Percentiles rank a stretch among this genome's conserved stretches.
phyloP scores from a whole-genome alignment of 2,113 vertebrate species.

The Mohoua ochrocephala region DNA sequence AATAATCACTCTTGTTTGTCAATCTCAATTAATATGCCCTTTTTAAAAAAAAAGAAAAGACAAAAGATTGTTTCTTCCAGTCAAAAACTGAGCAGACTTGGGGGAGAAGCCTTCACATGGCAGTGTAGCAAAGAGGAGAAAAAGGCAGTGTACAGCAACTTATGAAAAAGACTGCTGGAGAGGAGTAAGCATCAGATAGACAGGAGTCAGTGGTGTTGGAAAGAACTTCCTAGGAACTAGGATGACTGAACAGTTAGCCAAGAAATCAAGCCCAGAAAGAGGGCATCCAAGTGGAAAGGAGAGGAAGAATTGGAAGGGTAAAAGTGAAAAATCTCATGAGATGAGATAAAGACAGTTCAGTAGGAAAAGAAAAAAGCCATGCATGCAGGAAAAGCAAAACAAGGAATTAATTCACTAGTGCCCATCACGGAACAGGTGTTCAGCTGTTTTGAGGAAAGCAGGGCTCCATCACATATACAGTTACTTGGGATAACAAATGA shows the following conservation, averaged over 20 bases:
- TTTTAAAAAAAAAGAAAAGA: background rate
- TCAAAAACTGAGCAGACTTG: background rate
- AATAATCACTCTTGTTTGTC: background rate
- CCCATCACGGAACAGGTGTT: background rate
- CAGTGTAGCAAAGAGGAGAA: background rate
- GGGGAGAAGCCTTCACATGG: accelerated
- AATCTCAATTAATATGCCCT: background rate
- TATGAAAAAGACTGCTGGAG: background rate
- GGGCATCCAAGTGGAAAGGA: background rate
- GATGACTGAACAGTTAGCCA: background rate
- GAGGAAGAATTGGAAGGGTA: too few relatives aligned
- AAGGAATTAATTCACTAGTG: background rate
- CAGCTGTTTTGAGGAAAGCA: background rate
- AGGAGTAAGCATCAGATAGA: background rate
- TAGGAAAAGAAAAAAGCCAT: background rate
- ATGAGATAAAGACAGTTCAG: background rate
- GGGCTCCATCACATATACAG: accelerated
- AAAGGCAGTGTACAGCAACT: background rate
- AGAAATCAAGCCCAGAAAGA: background rate
- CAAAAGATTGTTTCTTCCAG: background rate
- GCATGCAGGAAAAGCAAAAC: background rate
- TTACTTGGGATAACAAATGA: background rate
- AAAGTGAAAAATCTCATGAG: background rate
- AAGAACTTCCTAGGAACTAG: background rate
- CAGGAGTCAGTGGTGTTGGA: background rate